Evolutionary conservation across 2,888 invertebrate species (phyloP).

Genomic region (Autographa pulchrina): DNA sequence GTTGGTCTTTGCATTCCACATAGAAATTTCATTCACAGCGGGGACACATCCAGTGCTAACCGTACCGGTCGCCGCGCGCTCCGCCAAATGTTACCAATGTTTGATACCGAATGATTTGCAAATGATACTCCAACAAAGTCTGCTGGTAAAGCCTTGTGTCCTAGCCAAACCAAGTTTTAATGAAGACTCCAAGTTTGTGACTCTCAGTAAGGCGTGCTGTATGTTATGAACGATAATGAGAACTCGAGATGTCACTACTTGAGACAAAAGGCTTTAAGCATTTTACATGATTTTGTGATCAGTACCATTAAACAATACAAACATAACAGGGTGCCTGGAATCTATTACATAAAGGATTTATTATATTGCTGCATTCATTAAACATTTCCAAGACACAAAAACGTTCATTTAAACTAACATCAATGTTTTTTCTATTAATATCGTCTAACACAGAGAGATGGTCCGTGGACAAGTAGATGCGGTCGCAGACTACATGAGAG

Average conservation of each 20-base stretch:
- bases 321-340: conserved; percentile 21
- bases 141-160: conserved; percentile 57
- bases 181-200: conserved; percentile 31
- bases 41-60: conserved; percentile 80
- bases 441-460: conserved; percentile 27
- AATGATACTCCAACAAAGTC: conserved; percentile 56
- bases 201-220: conserved; percentile 19
- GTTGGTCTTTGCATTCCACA: conserved; percentile 85
- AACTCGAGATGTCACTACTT: conserved; percentile 20
- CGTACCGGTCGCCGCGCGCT: conserved; percentile 82
- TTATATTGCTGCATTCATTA: conserved; percentile 24
- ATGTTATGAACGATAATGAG: conserved; percentile 28
- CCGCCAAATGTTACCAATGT: conserved; percentile 77
- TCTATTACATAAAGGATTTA: conserved; percentile 40
- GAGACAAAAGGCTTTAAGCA: conserved; percentile 54
- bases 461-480: conserved; percentile 27
- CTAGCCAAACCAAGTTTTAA: conserved; percentile 26
- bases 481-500: conserved; percentile 40
- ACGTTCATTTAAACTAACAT: conserved; percentile 14
- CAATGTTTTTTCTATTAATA: conserved; percentile 20
- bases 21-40: conserved; percentile 81
- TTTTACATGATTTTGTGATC: conserved; percentile 29
- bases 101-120: conserved; percentile 62
- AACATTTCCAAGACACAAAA: conserved; percentile 27
- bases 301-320: conserved; percentile 24